Evolutionary conservation across 2,113 vertebrate genomes (phyloP).

Genomic region (Pantherophis guttatus): DNA sequence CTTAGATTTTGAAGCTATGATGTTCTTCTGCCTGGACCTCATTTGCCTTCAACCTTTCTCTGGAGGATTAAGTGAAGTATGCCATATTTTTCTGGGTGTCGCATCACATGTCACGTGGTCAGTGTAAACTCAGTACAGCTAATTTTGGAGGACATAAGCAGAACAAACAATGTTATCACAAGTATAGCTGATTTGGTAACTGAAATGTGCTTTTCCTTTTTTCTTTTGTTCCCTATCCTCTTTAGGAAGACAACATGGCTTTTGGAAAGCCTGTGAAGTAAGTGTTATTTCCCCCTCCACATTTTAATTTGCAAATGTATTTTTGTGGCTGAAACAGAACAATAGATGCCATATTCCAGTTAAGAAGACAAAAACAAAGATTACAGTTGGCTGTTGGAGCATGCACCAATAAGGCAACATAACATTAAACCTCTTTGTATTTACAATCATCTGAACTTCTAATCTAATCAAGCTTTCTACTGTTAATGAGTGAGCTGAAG

Average conservation of each 20-base stretch:
- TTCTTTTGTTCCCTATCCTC: slow-evolving; percentile 6
- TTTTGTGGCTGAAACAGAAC: background rate
- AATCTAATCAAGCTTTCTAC: background rate
- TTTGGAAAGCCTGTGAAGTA: slow-evolving; percentile 97
- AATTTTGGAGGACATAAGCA: background rate
- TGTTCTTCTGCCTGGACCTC: no score
- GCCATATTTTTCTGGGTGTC: no score
- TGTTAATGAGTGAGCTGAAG: background rate
- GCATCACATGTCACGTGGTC: background rate
- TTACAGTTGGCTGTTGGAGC: background rate
- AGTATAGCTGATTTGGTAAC: background rate
- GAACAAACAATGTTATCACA: background rate
- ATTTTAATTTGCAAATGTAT: background rate
- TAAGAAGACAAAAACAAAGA: background rate
- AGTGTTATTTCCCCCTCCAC: slow-evolving; percentile 56
- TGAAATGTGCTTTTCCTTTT: background rate
- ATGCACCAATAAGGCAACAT: slow-evolving; percentile 11
- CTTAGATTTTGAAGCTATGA: no score
- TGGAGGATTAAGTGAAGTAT: no score
- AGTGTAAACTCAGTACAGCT: background rate
- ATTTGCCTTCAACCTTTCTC: no score
- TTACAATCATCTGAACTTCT: fast-evolving
- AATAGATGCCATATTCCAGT: background rate
- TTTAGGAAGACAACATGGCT: slow-evolving; percentile 96
- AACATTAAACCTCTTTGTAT: slow-evolving; percentile 11